Base-by-base conservation (phyloP, 2,113 vertebrate genomes). In the Platysteira castanea region DNA sequence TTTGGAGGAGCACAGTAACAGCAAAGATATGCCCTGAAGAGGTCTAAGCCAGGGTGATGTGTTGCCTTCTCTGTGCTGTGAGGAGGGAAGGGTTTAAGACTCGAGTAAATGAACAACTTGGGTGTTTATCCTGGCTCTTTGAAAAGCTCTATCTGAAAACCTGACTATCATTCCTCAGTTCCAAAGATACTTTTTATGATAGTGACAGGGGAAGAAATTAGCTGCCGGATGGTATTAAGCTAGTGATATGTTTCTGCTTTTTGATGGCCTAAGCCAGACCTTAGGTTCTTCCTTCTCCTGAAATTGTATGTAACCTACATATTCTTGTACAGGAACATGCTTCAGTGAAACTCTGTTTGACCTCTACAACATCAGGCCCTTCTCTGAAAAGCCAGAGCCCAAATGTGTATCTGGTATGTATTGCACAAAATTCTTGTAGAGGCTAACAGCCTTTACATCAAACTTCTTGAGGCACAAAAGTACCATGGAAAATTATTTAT, bases 401-500 rank as follows among this genome's bases (percentile, higher is more conserved):
- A 39, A 87, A 92, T 56, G 82, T 68, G 41, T 30, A 35, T 47
- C 20, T 50, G 44, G 31, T 59, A 85, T 71, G 93, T 93, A 71
- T 33, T 60, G 61, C 73, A 60, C 64, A 64, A 74, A 75, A 59
- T 84, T 67, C 57, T 91, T 85, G 47, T 64, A 31, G 71, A 71
- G 15, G 44, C 41, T 78, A 88, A 75, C 9, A 47, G 46, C 9
- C 26, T 88, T 97, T 76, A 50, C 53, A 94, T 97, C 61, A 67
- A 42, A 81, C 4, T 92, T 93, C 65, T 77, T 53, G 13, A 90
- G 57, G 65, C 92, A 82, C 26, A 73, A 39, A 93, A 63, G 60
- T 75, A 67, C 49, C 31, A 52, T 33, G 44, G n/a, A 87, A 95
- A 86, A 63, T 81, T 84, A 92, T 91, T 94, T 97, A 94, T 97